Percentiles rank a stretch among this genome's conserved stretches.
Conservation (phyloP, 2,888 invertebrate genomes). For the Alentia gelatinosa region DNA sequence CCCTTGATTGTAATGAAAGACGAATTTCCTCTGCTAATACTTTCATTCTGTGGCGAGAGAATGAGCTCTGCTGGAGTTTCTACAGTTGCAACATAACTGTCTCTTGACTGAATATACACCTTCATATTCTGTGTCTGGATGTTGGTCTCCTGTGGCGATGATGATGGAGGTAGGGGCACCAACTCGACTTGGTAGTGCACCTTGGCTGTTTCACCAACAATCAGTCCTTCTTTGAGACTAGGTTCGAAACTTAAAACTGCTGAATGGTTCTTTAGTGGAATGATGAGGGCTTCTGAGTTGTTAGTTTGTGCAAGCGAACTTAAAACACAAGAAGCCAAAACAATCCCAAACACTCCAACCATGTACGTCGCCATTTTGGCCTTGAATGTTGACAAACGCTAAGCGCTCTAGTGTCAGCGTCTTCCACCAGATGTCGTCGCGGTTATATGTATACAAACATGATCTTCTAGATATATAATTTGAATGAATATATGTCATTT, state of each 20-base stretch:
- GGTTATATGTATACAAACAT: too few species aligned
- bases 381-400: slow-evolving; percentile 32
- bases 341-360: not conserved
- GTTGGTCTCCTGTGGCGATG: not conserved
- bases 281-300: not conserved
- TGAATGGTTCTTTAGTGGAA: not conserved
- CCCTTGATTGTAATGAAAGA: slow-evolving; percentile 39
- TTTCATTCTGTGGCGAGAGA: not conserved
- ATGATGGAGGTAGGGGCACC: not conserved
- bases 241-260: not conserved
- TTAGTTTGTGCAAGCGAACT: not conserved
- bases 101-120: not conserved
- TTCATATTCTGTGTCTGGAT: not conserved
- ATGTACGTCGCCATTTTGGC: not conserved
- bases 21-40: not conserved
- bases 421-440: too few species aligned
- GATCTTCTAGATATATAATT: too few species aligned
- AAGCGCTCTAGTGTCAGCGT: too few species aligned
- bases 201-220: not conserved
- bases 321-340: not conserved
- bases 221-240: not conserved
- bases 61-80: not conserved
- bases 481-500: too few species aligned
- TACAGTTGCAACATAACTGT: not conserved
- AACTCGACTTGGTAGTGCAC: not conserved